phyloP scores from a whole-genome alignment of 2,888 invertebrate genomes.

The Scelioninae gen. 2 region DNA sequence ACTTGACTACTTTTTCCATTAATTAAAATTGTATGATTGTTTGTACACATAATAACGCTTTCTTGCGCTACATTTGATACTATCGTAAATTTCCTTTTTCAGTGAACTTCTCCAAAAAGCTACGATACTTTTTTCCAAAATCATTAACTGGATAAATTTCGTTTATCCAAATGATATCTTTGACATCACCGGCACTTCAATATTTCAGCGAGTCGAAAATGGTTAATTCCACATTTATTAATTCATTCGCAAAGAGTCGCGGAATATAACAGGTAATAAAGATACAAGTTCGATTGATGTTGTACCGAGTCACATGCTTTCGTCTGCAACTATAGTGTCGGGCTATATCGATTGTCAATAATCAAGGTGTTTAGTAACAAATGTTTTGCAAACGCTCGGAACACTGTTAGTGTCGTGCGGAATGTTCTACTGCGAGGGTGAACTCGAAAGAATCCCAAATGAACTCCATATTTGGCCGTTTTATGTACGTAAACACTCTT shows the following conservation, averaged over 20 bases:
- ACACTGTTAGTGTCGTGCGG: conserved; percentile 50
- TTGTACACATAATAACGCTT: no score
- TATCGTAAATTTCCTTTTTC: no score
- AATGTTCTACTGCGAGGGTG: conserved; percentile 46
- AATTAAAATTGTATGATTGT: no score
- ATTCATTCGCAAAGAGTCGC: conserved; percentile 8
- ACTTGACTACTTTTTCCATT: no score
- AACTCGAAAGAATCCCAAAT: conserved; percentile 27
- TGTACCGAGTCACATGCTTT: conserved; percentile 33
- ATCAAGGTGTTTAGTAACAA: conserved; percentile 60
- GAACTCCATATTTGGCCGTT: conserved; percentile 47
- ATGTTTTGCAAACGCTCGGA: conserved; percentile 55
- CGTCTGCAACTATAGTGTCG: conserved; percentile 45
- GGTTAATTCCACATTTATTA: conserved; percentile 13
- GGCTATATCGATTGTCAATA: conserved; percentile 60
- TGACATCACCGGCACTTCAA: no score
- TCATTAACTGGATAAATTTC: no score
- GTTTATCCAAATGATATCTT: no score
- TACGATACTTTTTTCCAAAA: no score
- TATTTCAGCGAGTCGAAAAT: no score
- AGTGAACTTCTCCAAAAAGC: no score
- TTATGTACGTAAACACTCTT: conserved; percentile 52
- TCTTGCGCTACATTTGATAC: no score
- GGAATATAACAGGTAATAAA: conserved; percentile 1
- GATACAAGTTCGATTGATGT: conserved; percentile 21